A percentile compares a stretch with the other conserved stretches of the same genome.
These are phyloP conservation scores for Rhopilema esculentum DNA, from an alignment of 30 jellyfish, hydroid and myxozoan species.

Conservation along the genomic window DNA sequence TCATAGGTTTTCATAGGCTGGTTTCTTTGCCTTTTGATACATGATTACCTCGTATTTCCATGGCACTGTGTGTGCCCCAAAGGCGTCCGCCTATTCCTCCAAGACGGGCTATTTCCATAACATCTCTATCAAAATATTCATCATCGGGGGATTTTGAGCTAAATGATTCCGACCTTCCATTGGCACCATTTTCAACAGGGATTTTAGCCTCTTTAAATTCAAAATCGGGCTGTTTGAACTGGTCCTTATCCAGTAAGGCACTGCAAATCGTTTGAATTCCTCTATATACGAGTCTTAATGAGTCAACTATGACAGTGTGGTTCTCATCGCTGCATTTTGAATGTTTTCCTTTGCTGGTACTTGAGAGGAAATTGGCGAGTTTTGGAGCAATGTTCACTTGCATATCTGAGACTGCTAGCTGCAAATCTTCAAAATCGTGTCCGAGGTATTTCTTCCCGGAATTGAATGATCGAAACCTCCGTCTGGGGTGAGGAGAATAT, in stretches of 20 bases:
- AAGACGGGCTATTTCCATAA: slow-evolving; percentile 24
- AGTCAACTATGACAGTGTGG: slow-evolving; percentile 70
- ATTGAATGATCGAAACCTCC: slow-evolving; percentile 57
- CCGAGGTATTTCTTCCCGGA: slow-evolving; percentile 44
- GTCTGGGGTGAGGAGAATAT: slow-evolving; percentile 77
- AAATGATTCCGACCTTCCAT: slow-evolving; percentile 36
- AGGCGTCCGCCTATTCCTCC: slow-evolving; percentile 42
- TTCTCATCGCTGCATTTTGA: slow-evolving; percentile 66
- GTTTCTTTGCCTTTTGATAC: slow-evolving; percentile 41
- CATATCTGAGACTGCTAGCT: slow-evolving; percentile 83
- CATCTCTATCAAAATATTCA: slow-evolving; percentile 56
- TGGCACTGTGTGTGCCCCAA: slow-evolving; percentile 33
- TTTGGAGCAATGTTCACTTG: slow-evolving; percentile 84
- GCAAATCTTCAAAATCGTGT: slow-evolving; percentile 55
- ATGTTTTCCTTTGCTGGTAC: slow-evolving; percentile 16
- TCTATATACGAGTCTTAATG: slow-evolving; percentile 67
- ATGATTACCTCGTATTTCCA: not conserved
- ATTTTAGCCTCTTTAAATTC: not conserved
- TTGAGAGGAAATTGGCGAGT: slow-evolving; percentile 63
- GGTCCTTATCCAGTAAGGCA: slow-evolving; percentile 75
- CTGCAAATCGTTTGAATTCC: slow-evolving; percentile 79
- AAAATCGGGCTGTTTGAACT: slow-evolving; percentile 64
- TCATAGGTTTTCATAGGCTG: slow-evolving; percentile 2
- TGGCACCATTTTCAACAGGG: slow-evolving; percentile 48
- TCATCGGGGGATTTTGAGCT: slow-evolving; percentile 47